Evolutionary conservation across 2,888 invertebrate genomes (phyloP), one percentile per base, ranked within the genome.

Genomic region (Xanthorhoe designata): DNA sequence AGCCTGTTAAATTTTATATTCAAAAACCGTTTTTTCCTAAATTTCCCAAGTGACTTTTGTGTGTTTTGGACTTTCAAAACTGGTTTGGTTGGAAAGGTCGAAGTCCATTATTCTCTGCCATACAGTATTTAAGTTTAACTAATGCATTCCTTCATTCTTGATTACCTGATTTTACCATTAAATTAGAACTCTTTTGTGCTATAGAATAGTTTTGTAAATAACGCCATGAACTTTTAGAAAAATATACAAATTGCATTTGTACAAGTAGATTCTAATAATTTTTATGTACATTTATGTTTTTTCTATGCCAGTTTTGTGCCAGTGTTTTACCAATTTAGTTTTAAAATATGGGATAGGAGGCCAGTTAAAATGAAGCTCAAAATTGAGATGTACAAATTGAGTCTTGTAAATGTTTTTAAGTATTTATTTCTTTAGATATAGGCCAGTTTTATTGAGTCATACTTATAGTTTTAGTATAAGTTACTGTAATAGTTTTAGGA

Each of bases 401-500:
- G 74, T 70, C 68, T 70, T 73, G 67, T 73, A 72, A 66, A 70
- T 69, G 61, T 68, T 80, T 56, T 70, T 89, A 89, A 88, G 86
- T 92, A 92, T 92, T 92, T 92, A 92, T 92, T 92, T 82, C 71
- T 52, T 77, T 90, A 91, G 88, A 78, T 80, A 74, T 86, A 92
- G 90, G 90, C 90, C 91, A 90, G 91, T 91, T 90, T 82, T 86
- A 86, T 86, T 91, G 88, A 92, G 92, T 92, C 92, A 92, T 88
- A 87, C 84, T 56, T 70, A 60, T 69, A 70, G 61, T 38, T 66
- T n/a, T 59, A 66, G 54, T 61, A 35, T 68, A 64, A 70, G 67
- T 80, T 81, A 75, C 82, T 82, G 76, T 74, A 59, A 70, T 63
- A 53, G 59, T 74, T 80, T 76, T 74, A 78, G 77, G 75, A 76